Conservation (phyloP, 2,888 invertebrate species). For the Andrena chrysosceles region DNA sequence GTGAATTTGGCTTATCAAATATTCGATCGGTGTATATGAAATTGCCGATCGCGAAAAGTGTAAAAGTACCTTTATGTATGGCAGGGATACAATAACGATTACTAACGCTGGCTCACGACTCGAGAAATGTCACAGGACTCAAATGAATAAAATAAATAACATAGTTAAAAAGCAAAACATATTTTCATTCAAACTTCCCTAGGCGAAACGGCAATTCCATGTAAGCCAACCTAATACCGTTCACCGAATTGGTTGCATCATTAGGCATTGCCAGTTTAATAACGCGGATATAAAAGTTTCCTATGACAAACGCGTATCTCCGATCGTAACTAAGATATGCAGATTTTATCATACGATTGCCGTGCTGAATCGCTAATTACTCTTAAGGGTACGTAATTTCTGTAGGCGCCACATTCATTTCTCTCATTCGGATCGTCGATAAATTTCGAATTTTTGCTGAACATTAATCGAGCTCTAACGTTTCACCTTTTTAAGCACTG, state of each 20-base stretch:
- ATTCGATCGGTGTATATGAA: too few relatives aligned
- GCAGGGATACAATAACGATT: too few relatives aligned
- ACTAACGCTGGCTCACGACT: too few relatives aligned
- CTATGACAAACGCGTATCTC: constrained; percentile 42
- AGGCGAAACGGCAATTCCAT: too few relatives aligned
- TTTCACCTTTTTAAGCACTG: constrained; percentile 5
- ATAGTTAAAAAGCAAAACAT: too few relatives aligned
- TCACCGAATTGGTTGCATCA: constrained; percentile 31
- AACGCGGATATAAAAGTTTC: constrained; percentile 23
- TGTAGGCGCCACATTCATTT: constrained; percentile 13
- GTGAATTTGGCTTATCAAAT: constrained; percentile 17
- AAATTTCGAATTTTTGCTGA: constrained; percentile 19
- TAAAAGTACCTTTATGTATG: too few relatives aligned
- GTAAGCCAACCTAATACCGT: constrained; percentile 14
- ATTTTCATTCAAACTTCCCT: too few relatives aligned
- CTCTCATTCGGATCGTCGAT: constrained; percentile 10
- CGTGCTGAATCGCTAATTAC: constrained; percentile 51
- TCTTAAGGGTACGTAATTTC: constrained; percentile 31
- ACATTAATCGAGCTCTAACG: neutral
- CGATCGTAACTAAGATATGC: constrained; percentile 49
- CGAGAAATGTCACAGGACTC: too few relatives aligned
- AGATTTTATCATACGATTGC: constrained; percentile 50
- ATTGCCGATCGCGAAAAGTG: too few relatives aligned
- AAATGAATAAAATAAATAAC: too few relatives aligned
- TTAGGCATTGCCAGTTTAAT: constrained; percentile 33